Percentiles rank a stretch among this genome's conserved stretches.
phyloP scores from a whole-genome alignment of 53 echinoderm and acorn worm species.

The Paracentrotus lividus region DNA sequence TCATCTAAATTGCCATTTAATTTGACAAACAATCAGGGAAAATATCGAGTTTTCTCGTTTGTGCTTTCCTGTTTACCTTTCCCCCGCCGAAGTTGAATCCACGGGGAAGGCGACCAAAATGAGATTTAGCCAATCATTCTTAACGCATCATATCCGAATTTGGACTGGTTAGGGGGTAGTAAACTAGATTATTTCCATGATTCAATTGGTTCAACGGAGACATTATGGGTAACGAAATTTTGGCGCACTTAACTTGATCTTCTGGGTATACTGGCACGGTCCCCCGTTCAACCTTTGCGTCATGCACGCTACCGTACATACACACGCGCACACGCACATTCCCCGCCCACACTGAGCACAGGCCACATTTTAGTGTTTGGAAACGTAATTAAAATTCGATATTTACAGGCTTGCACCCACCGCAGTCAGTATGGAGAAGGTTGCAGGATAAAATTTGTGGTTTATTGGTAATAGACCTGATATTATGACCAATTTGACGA shows the following conservation, averaged over 20 bases:
- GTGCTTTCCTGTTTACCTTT: conserved; percentile 30
- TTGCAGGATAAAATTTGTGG: background rate
- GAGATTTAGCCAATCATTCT: conserved; percentile 66
- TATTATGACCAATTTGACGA: conserved; percentile 54
- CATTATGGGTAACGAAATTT: conserved; percentile 67
- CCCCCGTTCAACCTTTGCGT: conserved; percentile 10
- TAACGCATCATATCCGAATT: conserved; percentile 73
- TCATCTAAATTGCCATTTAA: conserved; percentile 46
- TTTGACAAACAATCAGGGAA: conserved; percentile 28
- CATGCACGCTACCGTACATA: background rate
- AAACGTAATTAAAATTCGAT: conserved; percentile 65
- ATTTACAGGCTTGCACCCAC: conserved; percentile 31
- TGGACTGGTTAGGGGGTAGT: conserved; percentile 56
- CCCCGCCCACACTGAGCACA: background rate
- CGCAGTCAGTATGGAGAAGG: conserved; percentile 31
- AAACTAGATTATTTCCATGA: conserved; percentile 71
- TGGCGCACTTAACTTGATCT: conserved; percentile 66
- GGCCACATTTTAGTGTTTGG: conserved; percentile 6
- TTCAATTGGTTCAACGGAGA: conserved; percentile 68
- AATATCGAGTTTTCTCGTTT: conserved; percentile 35
- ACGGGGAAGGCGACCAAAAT: conserved; percentile 48
- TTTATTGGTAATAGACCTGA: conserved; percentile 55
- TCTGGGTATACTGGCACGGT: conserved; percentile 13
- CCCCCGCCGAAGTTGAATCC: conserved; percentile 41
- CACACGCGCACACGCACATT: conserved; percentile 8